Conservation (phyloP, 2,113 vertebrate genomes). For the Microcebus murinus region DNA sequence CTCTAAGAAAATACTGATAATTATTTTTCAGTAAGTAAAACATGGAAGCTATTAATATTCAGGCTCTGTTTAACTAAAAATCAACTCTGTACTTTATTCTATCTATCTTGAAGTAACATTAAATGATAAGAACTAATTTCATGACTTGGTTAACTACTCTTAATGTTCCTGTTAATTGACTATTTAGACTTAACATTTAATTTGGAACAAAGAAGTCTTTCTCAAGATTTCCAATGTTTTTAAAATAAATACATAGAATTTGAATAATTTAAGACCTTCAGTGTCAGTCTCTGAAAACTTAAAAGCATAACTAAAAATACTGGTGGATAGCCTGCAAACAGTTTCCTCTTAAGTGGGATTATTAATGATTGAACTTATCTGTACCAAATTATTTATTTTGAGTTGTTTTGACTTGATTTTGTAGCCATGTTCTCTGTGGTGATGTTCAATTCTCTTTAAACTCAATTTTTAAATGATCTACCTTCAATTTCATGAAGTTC, state of each 20-base stretch:
- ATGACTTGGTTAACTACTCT: not conserved
- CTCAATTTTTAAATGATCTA: not conserved
- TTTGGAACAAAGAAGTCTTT: slow-evolving; percentile 27
- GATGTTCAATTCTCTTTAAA: not conserved
- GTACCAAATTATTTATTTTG: slow-evolving; percentile 18
- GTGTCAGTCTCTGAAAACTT: slow-evolving; percentile 21
- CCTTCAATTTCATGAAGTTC: not conserved
- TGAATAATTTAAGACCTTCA: slow-evolving; percentile 9
- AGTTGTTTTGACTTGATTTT: slow-evolving; percentile 31
- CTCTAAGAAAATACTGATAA: not conserved
- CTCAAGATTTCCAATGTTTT: slow-evolving; percentile 22
- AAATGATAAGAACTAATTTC: not conserved
- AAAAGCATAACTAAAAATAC: not conserved
- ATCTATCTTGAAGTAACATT: not conserved
- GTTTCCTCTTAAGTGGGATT: not conserved
- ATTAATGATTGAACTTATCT: slow-evolving; percentile 5
- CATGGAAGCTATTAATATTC: not conserved
- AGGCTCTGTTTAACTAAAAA: not conserved
- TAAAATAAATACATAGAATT: slow-evolving; percentile 25
- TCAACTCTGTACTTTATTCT: not conserved
- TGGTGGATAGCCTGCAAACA: not conserved
- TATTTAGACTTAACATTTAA: not conserved
- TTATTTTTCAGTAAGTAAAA: not conserved
- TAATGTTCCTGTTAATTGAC: not conserved
- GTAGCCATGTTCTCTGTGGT: not conserved